Evolutionary conservation across 2,888 invertebrate species (phyloP).

Genomic region (Fragum sueziense): DNA sequence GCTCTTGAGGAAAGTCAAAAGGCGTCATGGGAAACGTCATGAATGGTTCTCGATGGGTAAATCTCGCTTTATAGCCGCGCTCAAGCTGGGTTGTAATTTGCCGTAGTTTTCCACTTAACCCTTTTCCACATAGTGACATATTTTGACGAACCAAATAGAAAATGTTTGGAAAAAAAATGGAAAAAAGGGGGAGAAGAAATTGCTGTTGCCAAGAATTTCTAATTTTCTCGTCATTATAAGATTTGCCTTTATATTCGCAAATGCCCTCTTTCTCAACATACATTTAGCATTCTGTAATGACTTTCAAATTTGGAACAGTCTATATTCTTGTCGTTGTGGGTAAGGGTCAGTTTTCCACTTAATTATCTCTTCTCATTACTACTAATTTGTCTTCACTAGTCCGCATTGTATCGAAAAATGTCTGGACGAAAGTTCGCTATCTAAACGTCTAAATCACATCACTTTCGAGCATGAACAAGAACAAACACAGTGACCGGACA

Average conservation of each 20-base stretch:
- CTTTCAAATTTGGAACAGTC: too few species aligned
- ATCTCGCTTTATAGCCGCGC: conserved; percentile 45
- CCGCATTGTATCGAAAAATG: conserved; percentile 44
- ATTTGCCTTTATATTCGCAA: too few species aligned
- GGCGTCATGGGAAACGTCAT: conserved; percentile 45
- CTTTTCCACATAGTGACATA: too few species aligned
- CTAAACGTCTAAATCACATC: conserved; percentile 44
- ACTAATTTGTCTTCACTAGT: conserved; percentile 60
- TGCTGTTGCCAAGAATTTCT: too few species aligned
- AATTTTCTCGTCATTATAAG: too few species aligned
- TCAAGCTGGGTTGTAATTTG: conserved; percentile 60
- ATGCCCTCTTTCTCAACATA: too few species aligned
- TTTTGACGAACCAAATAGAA: too few species aligned
- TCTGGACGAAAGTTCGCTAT: conserved; percentile 28
- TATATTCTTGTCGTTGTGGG: too few species aligned
- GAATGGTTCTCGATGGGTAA: conserved; percentile 45
- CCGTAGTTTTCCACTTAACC: conserved; percentile 61
- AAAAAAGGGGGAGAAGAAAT: too few species aligned
- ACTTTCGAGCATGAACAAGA: conserved; percentile 33
- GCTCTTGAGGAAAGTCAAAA: conserved; percentile 58
- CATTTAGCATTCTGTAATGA: too few species aligned
- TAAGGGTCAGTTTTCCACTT: too few species aligned
- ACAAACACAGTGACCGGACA: conserved; percentile 56
- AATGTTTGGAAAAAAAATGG: too few species aligned
- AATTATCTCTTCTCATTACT: conserved; percentile 61